Base-by-base conservation (phyloP, 2,113 vertebrate species). In the Jacana jacana region DNA sequence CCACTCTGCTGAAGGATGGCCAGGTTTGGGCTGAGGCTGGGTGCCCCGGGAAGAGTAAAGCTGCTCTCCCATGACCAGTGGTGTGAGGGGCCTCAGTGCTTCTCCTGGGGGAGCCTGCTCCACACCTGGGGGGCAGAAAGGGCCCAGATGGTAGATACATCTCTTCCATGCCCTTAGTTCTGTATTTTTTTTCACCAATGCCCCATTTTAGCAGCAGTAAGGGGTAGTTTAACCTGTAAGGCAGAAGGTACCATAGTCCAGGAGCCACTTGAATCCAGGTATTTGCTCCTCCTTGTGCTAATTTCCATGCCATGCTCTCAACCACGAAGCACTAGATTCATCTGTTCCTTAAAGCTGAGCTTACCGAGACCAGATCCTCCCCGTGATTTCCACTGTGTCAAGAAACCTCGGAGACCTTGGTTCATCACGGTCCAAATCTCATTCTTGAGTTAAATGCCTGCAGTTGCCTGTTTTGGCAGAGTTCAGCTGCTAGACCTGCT, bases 391-490 rank as follows among this genome's bases (percentile, higher is more conserved):
- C 48, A 49, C 46, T 13, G 13, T 19, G 55, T 16, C 30, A 42
- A 39, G 89, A 89, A 92, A 71, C 52, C 55, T 52, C 86, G 2
- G 69, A 77, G 79, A 55, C 58, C 51, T 66, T 0, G 1, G 42
- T 55, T 76, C 78, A 69, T 11, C 46, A 11, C 2, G 25, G 24
- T 35, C 81, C 51, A 72, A 1, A n/a, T 44, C 42, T 83, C 58
- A 17, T 30, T 65, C 76, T 73, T 70, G 51, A 84, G 82, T 48
- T 78, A 71, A 95, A 94, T 90, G 42, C 86, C 86, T 93, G 86
- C 60, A 65, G 85, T 92, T 93, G 88, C 82, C 92, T 90, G 68
- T 81, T 87, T 86, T 93, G 96, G 95, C 95, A 93, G 88, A 42
- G 82, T 22, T 93, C 72, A 33, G 82, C 83, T 81, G 88, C 88